These are phyloP conservation scores for Pantherophis vulpinus DNA, from an alignment of 2,797 vertebrate species.

Conservation along the genomic window DNA sequence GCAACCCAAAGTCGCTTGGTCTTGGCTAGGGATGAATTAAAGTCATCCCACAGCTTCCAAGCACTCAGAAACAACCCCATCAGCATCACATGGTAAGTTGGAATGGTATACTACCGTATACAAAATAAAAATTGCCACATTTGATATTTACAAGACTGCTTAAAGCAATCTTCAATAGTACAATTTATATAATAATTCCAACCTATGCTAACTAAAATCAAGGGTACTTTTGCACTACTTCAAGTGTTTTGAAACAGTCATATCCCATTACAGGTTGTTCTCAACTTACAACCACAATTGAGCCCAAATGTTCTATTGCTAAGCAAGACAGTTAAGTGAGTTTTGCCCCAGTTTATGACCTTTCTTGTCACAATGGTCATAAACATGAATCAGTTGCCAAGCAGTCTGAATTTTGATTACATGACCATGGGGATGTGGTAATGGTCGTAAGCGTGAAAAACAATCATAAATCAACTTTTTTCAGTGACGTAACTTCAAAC, in stretches of 20 bases:
- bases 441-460: no score
- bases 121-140: neutral
- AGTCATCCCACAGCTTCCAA: neutral
- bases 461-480: no score
- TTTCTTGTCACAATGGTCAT: neutral
- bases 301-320: neutral
- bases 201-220: constrained; percentile 9
- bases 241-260: neutral
- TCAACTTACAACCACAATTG: neutral
- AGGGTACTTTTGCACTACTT: neutral
- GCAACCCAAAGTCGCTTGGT: neutral
- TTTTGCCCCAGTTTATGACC: neutral
- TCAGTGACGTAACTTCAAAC: no score
- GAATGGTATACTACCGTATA: neutral
- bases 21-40: neutral
- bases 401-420: no score
- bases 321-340: neutral
- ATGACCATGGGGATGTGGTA: no score
- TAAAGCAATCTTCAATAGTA: neutral
- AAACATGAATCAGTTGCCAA: no score
- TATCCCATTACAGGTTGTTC: constrained; percentile 32
- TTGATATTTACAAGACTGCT: neutral
- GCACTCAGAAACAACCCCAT: neutral
- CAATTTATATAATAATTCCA: neutral
- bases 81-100: neutral